These are phyloP conservation scores for Turritopsis dohrnii DNA, from an alignment of 30 jellyfish, hydroid and myxozoan genomes.

Conservation along the genomic window DNA sequence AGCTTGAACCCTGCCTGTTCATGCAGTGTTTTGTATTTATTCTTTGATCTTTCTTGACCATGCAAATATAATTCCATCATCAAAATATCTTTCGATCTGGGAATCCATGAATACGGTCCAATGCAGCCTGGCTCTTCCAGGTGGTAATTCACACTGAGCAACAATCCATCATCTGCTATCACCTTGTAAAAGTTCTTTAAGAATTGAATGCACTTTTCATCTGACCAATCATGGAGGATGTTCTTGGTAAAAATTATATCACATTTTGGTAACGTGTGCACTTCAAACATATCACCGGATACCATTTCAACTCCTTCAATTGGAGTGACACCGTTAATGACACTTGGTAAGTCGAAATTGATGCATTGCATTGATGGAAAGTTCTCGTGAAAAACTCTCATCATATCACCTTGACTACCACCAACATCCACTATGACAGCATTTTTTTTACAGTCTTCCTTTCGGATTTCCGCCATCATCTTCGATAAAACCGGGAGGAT, in stretches of 20 bases:
- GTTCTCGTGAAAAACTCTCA: not conserved
- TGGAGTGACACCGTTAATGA: not conserved
- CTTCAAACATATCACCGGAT: slow-evolving; percentile 21
- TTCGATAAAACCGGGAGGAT: not conserved
- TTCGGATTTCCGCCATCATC: slow-evolving; percentile 1
- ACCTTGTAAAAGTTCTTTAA: too few relatives aligned
- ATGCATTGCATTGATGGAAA: too few relatives aligned
- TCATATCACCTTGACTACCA: slow-evolving; percentile 19
- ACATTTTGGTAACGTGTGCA: slow-evolving; percentile 13
- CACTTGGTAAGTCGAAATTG: too few relatives aligned
- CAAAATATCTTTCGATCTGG: not conserved
- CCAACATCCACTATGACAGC: slow-evolving; percentile 19
- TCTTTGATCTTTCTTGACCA: not conserved
- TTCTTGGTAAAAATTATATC: slow-evolving; percentile 12
- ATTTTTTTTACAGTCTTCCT: not conserved
- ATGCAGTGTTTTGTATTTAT: slow-evolving; percentile 6
- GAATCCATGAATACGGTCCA: not conserved
- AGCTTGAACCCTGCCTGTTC: not conserved
- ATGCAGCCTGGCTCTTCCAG: not conserved
- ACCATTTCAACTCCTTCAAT: slow-evolving; percentile 16
- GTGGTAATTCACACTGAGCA: not conserved
- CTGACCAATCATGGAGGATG: slow-evolving; percentile 2
- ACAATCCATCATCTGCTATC: slow-evolving; percentile 13
- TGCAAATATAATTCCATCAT: slow-evolving; percentile 3
- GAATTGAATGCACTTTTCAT: slow-evolving; percentile 5